phyloP scores from a whole-genome alignment of 2,797 vertebrate species.

The Scleropages formosus region DNA sequence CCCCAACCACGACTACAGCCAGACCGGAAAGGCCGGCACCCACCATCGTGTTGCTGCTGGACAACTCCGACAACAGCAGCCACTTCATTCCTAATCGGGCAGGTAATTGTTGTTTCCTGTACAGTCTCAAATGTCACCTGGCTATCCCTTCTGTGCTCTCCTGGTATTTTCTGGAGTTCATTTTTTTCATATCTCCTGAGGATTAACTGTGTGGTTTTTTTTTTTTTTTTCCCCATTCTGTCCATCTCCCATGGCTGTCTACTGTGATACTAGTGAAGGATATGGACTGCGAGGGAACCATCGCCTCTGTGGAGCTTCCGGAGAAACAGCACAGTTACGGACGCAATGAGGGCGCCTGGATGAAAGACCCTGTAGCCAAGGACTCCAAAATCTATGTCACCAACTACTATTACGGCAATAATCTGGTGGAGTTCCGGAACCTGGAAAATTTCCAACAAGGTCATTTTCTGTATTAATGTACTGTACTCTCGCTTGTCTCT shows the following conservation, averaged over 20 bases:
- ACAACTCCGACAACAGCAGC: slow-evolving; percentile 64
- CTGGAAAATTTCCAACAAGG: slow-evolving; percentile 98
- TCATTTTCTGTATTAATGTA: slow-evolving; percentile 46
- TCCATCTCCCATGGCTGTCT: slow-evolving; percentile 12
- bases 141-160: too few species aligned
- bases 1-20: slow-evolving; percentile 14
- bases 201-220: not conserved
- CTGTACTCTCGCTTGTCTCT: too few species aligned
- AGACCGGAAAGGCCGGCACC: slow-evolving; percentile 50
- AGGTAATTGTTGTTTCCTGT: slow-evolving; percentile 58
- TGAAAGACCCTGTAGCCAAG: slow-evolving; percentile 89
- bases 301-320: slow-evolving; percentile 81
- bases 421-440: slow-evolving; percentile 92
- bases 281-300: slow-evolving; percentile 85
- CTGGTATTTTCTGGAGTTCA: not conserved
- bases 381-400: slow-evolving; percentile 92
- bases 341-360: slow-evolving; percentile 95
- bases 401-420: slow-evolving; percentile 98
- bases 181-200: not conserved
- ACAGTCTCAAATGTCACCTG: not conserved
- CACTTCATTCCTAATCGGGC: slow-evolving; percentile 64
- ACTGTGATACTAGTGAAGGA: slow-evolving; percentile 63
- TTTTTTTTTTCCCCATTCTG: slow-evolving; percentile 3
- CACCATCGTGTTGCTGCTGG: slow-evolving; percentile 54
- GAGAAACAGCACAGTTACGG: slow-evolving; percentile 90